These are phyloP conservation scores for Eriosoma lanigerum DNA, from an alignment of 1,140 invertebrate genomes.

Conservation along the genomic window DNA sequence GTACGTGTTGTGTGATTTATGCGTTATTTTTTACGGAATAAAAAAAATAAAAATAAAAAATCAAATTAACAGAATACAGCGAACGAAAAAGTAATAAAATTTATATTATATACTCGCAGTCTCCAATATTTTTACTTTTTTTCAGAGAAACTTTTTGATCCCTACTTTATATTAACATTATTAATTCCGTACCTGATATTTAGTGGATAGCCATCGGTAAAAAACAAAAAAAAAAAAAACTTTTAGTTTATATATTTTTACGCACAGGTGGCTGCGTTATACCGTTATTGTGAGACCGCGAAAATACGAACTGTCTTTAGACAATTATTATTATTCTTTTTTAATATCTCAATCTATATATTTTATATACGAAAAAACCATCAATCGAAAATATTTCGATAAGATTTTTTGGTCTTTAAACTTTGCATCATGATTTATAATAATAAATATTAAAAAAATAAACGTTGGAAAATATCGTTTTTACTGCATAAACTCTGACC, in stretches of 20 bases:
- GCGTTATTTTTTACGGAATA: too few species aligned
- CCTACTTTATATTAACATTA: constrained; percentile 15
- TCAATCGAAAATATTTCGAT: background rate
- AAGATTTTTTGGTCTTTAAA: too few species aligned
- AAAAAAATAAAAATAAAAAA: background rate
- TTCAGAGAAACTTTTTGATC: constrained; percentile 2
- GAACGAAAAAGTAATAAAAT: background rate
- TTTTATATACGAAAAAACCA: background rate
- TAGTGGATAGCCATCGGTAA: background rate
- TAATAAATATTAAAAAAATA: too few species aligned
- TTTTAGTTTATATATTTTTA: background rate
- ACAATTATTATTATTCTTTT: background rate
- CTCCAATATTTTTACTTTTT: constrained; percentile 6
- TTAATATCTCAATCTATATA: constrained; percentile 1
- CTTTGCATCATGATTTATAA: too few species aligned
- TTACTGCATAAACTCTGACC: background rate
- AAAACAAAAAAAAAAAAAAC: constrained; percentile 19
- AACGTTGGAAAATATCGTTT: too few species aligned
- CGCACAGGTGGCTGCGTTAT: background rate
- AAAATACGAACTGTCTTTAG: background rate
- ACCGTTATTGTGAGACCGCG: background rate
- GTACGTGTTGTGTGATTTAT: too few species aligned
- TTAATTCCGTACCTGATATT: constrained; percentile 12
- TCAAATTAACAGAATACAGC: background rate
- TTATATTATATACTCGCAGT: background rate